Base-by-base conservation (phyloP, 2,888 invertebrate genomes). In the Listrodromus nycthemerus region DNA sequence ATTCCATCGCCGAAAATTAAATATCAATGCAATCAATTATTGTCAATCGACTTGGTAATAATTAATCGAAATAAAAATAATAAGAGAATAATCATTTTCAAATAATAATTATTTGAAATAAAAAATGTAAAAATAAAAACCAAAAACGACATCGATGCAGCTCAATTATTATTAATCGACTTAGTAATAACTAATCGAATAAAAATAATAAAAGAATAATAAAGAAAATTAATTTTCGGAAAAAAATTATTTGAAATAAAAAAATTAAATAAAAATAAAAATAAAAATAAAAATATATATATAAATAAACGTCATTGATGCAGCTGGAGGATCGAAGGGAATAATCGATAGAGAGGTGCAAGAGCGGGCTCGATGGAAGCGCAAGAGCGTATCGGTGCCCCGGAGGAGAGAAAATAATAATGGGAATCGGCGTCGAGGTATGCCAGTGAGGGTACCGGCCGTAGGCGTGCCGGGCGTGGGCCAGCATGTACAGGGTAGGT, bases 361-460 rank as follows among this genome's bases (percentile, higher is more conserved):
- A 80, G 75, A 21, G 71, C 52, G 13, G 71, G 16, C 55, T 37
- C 55, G 71, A 55, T 71, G 63, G 69, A 74, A 69, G 69, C 63
- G 37, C 50, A 61, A 70, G 33, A 70, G 70, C 70, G 52, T 52
- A 58, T 67, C 41, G 75, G 75, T 48, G 65, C 13, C 21, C 52
- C 55, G 21, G 55, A 55, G 55, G 74, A 58, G 70, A 78, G 48
- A 48, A 65, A 65, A 75, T 33, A 48, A 41, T 74, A 69, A 82
- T 74, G 78, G 74, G 77, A 82, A 58, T 63, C 67, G 74, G 55
- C 74, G 67, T 45, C 65, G 73, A 78, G 82, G 78, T 82, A 82
- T 78, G 78, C 73, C 69, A 61, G 78, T 69, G 48, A 75, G 55
- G 45, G 76, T 65, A 55, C 55, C 10, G 66, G 33, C 45, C 73